These are phyloP conservation scores for Vulpes vulpes DNA, from an alignment of 2,113 vertebrate species.

Conservation along the genomic window DNA sequence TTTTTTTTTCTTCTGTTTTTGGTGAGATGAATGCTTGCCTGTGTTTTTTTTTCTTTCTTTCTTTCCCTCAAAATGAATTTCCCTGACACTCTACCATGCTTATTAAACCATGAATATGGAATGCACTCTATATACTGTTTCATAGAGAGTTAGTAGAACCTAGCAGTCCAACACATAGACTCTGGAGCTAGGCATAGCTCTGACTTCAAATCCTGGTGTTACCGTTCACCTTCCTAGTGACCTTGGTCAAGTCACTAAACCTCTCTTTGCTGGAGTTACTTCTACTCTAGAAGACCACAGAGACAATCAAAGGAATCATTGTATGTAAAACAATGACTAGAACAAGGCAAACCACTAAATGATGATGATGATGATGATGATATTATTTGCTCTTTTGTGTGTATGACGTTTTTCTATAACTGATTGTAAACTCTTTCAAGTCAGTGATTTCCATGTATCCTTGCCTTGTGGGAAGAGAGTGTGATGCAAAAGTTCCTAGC, in stretches of 20 bases:
- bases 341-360: not conserved
- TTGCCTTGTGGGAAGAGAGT: not conserved
- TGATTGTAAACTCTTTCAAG: not conserved
- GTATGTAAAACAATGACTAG: constrained; percentile 23
- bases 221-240: not conserved
- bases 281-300: not conserved
- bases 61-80: not conserved
- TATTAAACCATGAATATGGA: not conserved
- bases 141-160: not conserved
- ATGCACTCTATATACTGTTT: not conserved
- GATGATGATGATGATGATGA: not conserved
- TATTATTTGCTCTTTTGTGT: constrained; percentile 39
- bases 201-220: not conserved
- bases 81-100: not conserved
- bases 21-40: not conserved
- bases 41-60: fast-evolving
- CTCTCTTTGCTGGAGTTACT: not conserved
- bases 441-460: not conserved
- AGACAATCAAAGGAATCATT: not conserved
- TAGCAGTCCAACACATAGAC: not conserved
- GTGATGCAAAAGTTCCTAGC: not conserved
- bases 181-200: not conserved
- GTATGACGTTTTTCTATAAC: not conserved
- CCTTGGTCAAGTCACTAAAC: constrained; percentile 17
- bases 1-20: not conserved